Percentiles rank a stretch among this genome's conserved stretches.
Conservation (phyloP, 1,140 invertebrate species). For the Cepaea nemoralis region DNA sequence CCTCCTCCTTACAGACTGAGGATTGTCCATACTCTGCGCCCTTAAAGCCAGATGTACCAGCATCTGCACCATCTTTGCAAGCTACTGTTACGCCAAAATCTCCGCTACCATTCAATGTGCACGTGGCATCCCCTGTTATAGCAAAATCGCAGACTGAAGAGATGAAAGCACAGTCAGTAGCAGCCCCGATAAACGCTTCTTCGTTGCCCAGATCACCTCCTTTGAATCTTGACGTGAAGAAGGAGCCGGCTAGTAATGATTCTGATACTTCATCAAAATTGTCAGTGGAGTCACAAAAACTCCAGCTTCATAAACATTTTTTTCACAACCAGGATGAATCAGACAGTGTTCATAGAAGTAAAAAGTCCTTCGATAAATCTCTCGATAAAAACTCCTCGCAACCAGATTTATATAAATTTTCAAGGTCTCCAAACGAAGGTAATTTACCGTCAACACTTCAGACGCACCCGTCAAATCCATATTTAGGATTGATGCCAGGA, state of each 20-base stretch:
- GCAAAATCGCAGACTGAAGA: neutral
- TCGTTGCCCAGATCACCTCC: neutral
- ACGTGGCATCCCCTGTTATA: neutral
- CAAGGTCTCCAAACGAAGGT: constrained; percentile 35
- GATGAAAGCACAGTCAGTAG: neutral
- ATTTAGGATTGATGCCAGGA: constrained; percentile 50
- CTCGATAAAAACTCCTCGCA: neutral
- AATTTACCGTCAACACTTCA: constrained; percentile 40
- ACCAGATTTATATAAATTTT: constrained; percentile 23
- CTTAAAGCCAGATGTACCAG: neutral
- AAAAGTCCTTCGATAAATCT: constrained; percentile 6
- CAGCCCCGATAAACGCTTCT: neutral
- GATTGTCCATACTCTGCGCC: neutral
- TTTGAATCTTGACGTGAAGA: neutral
- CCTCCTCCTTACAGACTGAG: neutral
- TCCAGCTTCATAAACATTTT: neutral
- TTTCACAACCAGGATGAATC: neutral
- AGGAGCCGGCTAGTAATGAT: neutral
- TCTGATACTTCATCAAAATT: neutral
- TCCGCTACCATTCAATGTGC: neutral
- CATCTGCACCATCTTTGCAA: neutral
- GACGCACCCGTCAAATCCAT: constrained; percentile 24
- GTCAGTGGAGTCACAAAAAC: neutral
- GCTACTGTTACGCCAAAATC: neutral
- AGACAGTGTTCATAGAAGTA: neutral